These are phyloP conservation scores for Ciona savignyi DNA, from an alignment of 23 tunicate species.

Conservation along the genomic window DNA sequence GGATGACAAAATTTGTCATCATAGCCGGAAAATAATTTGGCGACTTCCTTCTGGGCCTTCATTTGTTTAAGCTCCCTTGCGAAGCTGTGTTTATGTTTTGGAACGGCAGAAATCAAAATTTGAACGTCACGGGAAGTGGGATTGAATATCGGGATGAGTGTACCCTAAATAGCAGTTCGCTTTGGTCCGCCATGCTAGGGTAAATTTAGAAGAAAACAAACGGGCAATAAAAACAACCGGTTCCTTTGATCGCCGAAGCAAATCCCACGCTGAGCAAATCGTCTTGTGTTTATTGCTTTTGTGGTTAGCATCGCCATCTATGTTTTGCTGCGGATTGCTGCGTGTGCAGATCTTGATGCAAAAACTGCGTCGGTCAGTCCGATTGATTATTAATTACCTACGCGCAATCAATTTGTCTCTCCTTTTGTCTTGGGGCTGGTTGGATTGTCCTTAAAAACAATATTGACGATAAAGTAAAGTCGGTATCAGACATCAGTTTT, in stretches of 20 bases:
- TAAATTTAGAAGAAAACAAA: neutral
- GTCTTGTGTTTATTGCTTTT: neutral
- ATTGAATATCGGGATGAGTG: neutral
- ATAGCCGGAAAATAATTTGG: neutral
- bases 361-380: too few species aligned
- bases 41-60: too few species aligned
- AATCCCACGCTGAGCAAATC: neutral
- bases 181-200: neutral
- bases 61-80: too few species aligned
- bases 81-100: too few species aligned
- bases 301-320: neutral
- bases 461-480: neutral
- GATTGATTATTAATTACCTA: neutral
- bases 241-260: neutral
- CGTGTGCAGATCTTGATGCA: neutral
- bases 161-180: neutral
- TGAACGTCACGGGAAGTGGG: neutral
- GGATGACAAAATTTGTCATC: neutral
- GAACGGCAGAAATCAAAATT: neutral
- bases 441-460: too few species aligned
- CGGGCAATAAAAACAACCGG: neutral
- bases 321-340: neutral
- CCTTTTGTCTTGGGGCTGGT: too few species aligned
- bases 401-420: neutral
- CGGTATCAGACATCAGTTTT: neutral